Evolutionary conservation across 2,113 vertebrate species (phyloP).

Genomic region (Oncorhynchus nerka): DNA sequence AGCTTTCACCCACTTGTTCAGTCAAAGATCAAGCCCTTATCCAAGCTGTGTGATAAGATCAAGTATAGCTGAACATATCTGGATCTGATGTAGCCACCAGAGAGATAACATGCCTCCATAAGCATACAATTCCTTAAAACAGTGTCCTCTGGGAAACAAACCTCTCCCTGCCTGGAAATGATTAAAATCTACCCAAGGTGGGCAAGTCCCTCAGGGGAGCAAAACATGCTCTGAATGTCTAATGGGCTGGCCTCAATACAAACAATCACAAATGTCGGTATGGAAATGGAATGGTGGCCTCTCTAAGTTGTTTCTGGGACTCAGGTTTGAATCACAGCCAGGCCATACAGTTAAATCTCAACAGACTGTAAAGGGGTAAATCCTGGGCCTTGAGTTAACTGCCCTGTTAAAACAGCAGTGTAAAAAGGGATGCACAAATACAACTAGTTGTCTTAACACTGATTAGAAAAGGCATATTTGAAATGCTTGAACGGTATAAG

Average conservation of each 20-base stretch:
- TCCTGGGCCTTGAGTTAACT: neutral
- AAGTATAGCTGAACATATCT: neutral
- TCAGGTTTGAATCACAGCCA: neutral
- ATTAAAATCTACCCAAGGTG: neutral
- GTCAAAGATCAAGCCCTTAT: neutral
- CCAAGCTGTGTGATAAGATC: neutral
- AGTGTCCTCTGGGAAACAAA: neutral
- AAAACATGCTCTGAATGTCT: neutral
- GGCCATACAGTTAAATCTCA: neutral
- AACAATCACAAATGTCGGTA: neutral
- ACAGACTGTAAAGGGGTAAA: neutral
- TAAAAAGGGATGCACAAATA: neutral
- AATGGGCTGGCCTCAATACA: neutral
- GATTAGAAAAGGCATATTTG: neutral
- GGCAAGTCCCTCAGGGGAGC: neutral
- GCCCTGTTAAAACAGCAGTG: neutral
- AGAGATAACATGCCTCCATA: neutral
- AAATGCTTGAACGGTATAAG: no score
- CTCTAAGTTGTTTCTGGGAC: neutral
- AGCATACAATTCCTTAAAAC: neutral
- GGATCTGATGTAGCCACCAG: neutral
- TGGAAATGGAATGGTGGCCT: neutral
- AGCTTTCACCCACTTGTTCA: neutral
- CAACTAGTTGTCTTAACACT: neutral
- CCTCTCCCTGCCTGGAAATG: neutral